These are phyloP conservation scores for Agrilus mali DNA, from an alignment of 2,888 invertebrate species.

Conservation along the genomic window DNA sequence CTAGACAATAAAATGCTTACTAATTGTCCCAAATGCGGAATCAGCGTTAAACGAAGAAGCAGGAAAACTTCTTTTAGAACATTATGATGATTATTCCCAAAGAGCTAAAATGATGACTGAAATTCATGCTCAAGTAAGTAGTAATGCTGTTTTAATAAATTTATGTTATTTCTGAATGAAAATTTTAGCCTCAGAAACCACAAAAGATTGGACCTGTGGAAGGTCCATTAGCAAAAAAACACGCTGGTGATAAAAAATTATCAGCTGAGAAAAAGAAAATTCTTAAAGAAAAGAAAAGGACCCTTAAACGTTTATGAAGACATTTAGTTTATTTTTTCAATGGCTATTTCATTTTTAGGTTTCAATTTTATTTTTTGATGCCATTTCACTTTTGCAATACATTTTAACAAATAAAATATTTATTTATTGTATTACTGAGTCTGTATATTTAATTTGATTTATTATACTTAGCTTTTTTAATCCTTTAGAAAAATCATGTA, in stretches of 20 bases:
- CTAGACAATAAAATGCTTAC: conserved; percentile 83
- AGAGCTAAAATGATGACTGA: conserved; percentile 85
- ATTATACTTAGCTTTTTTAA: no score
- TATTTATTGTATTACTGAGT: no score
- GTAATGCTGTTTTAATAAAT: background rate
- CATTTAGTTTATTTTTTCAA: conserved; percentile 5
- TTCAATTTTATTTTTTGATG: no score
- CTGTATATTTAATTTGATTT: no score
- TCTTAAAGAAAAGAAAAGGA: conserved; percentile 73
- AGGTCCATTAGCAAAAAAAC: conserved; percentile 73
- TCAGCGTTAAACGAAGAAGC: conserved; percentile 96
- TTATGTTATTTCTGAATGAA: background rate
- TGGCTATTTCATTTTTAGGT: no score
- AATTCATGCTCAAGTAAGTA: conserved; percentile 67
- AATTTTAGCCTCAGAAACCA: conserved; percentile 39
- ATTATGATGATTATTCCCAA: conserved; percentile 84
- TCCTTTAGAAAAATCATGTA: no score
- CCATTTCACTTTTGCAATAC: no score
- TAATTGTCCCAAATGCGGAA: conserved; percentile 95
- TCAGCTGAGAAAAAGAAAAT: conserved; percentile 60
- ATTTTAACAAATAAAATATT: no score
- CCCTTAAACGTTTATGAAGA: conserved; percentile 71
- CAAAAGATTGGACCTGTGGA: conserved; percentile 37
- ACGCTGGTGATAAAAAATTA: conserved; percentile 67
- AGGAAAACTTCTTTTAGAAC: conserved; percentile 82